Conservation (phyloP, 2,797 vertebrate genomes). For the Takifugu rubripes region DNA sequence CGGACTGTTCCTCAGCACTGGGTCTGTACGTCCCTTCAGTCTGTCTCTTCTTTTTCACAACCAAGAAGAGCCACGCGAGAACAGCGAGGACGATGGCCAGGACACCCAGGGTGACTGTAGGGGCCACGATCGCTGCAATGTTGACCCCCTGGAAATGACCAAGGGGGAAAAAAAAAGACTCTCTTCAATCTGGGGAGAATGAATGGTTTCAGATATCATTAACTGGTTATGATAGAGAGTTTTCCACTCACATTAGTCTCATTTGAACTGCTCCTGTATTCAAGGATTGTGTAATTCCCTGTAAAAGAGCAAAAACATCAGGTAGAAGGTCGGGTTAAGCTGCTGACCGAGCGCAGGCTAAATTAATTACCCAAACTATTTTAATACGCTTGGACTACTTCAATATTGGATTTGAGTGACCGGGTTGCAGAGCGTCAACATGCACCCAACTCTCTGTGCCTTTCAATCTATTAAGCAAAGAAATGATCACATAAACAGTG, state of each 20-base stretch:
- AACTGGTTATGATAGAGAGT: background rate
- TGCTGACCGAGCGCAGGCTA: too few relatives aligned
- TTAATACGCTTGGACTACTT: background rate
- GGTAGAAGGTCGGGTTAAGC: background rate
- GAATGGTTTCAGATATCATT: background rate
- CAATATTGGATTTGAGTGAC: background rate
- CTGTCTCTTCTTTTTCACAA: constrained; percentile 88
- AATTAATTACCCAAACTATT: too few relatives aligned
- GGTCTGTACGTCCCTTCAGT: constrained; percentile 89
- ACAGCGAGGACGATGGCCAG: constrained; percentile 68
- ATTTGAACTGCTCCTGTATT: background rate
- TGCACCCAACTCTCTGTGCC: background rate
- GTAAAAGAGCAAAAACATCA: constrained; percentile 29
- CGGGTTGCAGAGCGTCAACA: background rate
- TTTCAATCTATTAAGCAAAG: background rate
- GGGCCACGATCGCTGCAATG: constrained; percentile 81
- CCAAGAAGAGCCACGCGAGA: constrained; percentile 73
- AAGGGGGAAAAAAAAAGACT: constrained; percentile 4
- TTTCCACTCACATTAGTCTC: constrained; percentile 44
- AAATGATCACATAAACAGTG: background rate
- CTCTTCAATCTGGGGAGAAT: background rate
- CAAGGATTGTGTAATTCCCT: constrained; percentile 40
- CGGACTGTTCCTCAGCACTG: constrained; percentile 86
- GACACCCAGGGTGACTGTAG: constrained; percentile 74
- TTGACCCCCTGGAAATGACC: constrained; percentile 45